A percentile compares a stretch with the other conserved stretches of the same genome.
These are phyloP conservation scores for Episyrphus balteatus DNA, from an alignment of 1,140 invertebrate genomes.

Conservation along the genomic window DNA sequence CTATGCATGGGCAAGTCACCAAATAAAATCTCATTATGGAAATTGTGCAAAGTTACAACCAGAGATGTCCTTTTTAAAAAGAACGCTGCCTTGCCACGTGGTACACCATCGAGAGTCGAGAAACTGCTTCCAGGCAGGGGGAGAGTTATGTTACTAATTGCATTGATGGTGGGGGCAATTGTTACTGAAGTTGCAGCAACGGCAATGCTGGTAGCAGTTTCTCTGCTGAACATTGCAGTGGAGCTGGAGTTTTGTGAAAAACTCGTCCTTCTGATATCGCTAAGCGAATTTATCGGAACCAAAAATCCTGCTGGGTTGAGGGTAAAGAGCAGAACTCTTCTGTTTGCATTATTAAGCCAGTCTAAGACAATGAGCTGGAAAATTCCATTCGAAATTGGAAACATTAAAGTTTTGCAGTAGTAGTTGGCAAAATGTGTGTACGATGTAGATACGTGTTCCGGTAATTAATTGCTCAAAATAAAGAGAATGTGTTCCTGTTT, in stretches of 20 bases:
- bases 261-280: slow-evolving; percentile 12
- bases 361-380: slow-evolving; percentile 38
- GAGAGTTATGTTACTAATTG: slow-evolving; percentile 14
- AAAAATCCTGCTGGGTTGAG: slow-evolving; percentile 38
- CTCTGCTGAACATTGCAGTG: not conserved
- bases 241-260: not conserved
- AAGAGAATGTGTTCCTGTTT: not conserved
- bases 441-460: not conserved
- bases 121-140: slow-evolving; percentile 27
- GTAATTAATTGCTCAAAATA: not conserved
- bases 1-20: slow-evolving; percentile 64
- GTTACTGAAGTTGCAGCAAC: slow-evolving; percentile 11
- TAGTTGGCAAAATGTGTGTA: slow-evolving; percentile 3
- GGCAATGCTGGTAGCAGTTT: not conserved
- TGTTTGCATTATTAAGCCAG: slow-evolving; percentile 44
- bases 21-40: slow-evolving; percentile 49
- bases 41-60: slow-evolving; percentile 45
- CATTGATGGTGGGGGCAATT: not conserved
- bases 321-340: slow-evolving; percentile 44
- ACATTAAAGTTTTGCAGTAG: not conserved
- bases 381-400: not conserved
- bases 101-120: slow-evolving; percentile 29
- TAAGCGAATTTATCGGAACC: slow-evolving; percentile 27
- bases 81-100: slow-evolving; percentile 51
- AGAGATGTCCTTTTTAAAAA: slow-evolving; percentile 50